Base-by-base conservation (phyloP, 2,888 invertebrate genomes). In the Boloria euphrosyne region DNA sequence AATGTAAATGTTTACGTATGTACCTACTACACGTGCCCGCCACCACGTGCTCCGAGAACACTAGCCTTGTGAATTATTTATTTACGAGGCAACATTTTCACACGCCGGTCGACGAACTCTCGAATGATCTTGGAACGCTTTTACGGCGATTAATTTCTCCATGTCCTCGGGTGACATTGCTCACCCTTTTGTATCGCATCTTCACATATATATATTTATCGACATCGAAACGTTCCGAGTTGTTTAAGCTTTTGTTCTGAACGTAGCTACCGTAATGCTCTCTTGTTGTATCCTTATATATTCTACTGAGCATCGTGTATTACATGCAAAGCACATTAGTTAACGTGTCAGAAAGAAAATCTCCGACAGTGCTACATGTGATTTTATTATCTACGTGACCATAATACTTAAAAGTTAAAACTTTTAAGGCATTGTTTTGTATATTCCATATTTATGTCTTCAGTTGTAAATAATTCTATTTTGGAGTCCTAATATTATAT, bases 1-100 rank as follows among this genome's bases (percentile, higher is more conserved):
- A 90, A 92, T 89, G 89, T 89, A 86, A 91, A 90, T 90, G 90
- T 91, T 91, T 91, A 90, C 88, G 87, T 89, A 89, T 90, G 90
- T 87, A 89, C 88, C 86, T 89, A 87, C 85, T 79, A 84, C 90
- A 91, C 91, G 90, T 74, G 78, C 73, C 84, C 79, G 82, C 79
- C 74, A 84, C 88, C 91, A 89, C 90, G 91, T 90, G 89, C 88
- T 86, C 87, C 84, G 84, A 87, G 88, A 90, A 89, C 89, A 90
- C 91, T 90, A 92, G 91, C 91, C 91, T 92, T 92, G 91, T 92
- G 91, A 92, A 91, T 91, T 92, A 92, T 92, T 91, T 92, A 92
- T 92, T 92, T 92, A 90, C 91, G 91, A 90, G 80, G 79, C 89
- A 89, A 89, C 90, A 90, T 91, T 90, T 90, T 91, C 91, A 90